Evolutionary conservation across 1,140 invertebrate species (phyloP), one percentile per base, ranked within the genome.

Genomic region (Arion vulgaris): DNA sequence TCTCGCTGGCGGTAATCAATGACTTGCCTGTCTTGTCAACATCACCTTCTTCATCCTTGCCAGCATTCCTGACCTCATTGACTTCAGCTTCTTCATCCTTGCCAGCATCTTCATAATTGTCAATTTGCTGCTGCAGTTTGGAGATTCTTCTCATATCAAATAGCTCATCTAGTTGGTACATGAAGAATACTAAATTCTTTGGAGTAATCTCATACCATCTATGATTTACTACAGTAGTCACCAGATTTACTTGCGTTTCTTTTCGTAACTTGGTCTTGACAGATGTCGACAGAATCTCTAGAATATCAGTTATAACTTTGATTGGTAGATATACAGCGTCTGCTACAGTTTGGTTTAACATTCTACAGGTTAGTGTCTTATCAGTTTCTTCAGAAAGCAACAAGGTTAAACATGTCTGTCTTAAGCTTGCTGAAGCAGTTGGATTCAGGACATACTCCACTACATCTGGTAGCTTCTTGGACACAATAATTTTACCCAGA

Each of bases 141-240:
- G 32, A 49, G 4, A 80, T 49, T 2, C 26, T 19, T 71, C 41
- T 80, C 71, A 81, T 74, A 19, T 81, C 71, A 73, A 73, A 74
- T 17, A 81, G 32, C 11, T 74, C 71, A 39, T 81, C 80, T 19
- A 81, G 28, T 38, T 81, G 69, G 36, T 53, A 81, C 69, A 81
- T 51, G 45, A 81, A 74, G 23, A 81, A 74, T 17, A 81, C 45
- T 13, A 39, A 19, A 74, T 81, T n/a, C 34, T 62, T 81, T n/a
- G 80, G 17, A 2, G 53, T 36, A 13, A 81, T 69, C 23, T 81
- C 80, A 39, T 57, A 81, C 69, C 71, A 74, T 32, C 80, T 62
- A 0, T 74, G 71, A 51, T 81, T 81, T 0, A 81, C 36, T 1
- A 81, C 36, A 4, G 41, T 34, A 15, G 28, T 28, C 49, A 81